phyloP scores from a whole-genome alignment of 2,888 invertebrate genomes.

The Graphium colonna region DNA sequence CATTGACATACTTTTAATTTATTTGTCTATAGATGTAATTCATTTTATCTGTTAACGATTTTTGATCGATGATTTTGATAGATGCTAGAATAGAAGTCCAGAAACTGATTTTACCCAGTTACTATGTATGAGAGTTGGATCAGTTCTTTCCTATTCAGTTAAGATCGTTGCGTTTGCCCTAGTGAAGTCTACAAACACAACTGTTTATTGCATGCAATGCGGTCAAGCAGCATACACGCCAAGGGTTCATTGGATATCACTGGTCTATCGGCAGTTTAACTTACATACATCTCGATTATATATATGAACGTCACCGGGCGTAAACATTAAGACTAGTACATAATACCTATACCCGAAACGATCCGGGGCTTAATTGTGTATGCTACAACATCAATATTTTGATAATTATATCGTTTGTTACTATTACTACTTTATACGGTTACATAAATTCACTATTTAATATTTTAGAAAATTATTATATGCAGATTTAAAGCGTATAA shows the following conservation, averaged over 20 bases:
- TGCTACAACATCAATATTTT: conserved; percentile 59
- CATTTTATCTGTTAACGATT: too few relatives aligned
- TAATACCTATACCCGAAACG: conserved; percentile 57
- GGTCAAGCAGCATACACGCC: neutral
- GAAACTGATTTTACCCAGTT: too few relatives aligned
- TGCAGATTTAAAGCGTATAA: conserved; percentile 41
- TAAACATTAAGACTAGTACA: conserved; percentile 58
- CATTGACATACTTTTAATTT: too few relatives aligned
- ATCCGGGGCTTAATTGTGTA: conserved; percentile 48
- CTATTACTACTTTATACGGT: conserved; percentile 56
- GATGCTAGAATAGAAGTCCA: too few relatives aligned
- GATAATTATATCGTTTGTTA: conserved; percentile 45
- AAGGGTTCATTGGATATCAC: neutral
- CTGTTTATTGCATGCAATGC: too few relatives aligned
- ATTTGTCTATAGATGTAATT: too few relatives aligned
- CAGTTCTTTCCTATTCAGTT: too few relatives aligned
- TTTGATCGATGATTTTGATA: too few relatives aligned
- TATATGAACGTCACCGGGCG: conserved; percentile 39
- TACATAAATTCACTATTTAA: conserved; percentile 43
- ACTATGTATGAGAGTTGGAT: too few relatives aligned
- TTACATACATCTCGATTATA: conserved; percentile 37
- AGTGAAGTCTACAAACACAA: too few relatives aligned
- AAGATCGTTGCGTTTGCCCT: too few relatives aligned
- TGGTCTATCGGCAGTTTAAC: conserved; percentile 24
- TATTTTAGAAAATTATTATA: conserved; percentile 41